Conservation (phyloP, 2,797 vertebrate species). For the Salarias fasciatus region DNA sequence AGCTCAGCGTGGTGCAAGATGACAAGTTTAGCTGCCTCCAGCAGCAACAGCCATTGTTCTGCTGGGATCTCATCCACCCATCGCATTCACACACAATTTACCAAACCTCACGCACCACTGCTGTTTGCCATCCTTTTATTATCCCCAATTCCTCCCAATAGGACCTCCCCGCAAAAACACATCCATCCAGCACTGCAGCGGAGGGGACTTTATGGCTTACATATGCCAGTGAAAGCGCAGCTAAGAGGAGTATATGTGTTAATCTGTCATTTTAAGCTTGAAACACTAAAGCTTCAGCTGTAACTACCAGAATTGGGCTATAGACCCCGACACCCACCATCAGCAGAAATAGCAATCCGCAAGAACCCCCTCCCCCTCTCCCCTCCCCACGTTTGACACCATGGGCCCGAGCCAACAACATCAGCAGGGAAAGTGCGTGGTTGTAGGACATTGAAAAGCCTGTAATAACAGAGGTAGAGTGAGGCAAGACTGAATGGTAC, state of each 20-base stretch:
- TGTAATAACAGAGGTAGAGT: constrained; percentile 85
- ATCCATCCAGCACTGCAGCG: constrained; percentile 20
- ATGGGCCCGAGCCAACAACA: constrained; percentile 76
- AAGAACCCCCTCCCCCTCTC: constrained; percentile 24
- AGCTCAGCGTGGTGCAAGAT: constrained; percentile 50
- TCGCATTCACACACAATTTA: constrained; percentile 53
- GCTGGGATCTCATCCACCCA: constrained; percentile 63
- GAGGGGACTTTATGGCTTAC: constrained; percentile 35
- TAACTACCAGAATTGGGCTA: constrained; percentile 59
- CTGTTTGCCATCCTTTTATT: constrained; percentile 68
- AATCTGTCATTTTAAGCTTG: constrained; percentile 58
- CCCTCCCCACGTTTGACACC: constrained; percentile 60
- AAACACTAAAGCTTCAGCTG: constrained; percentile 56
- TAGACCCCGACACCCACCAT: constrained; percentile 52
- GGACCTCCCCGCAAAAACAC: constrained; percentile 35
- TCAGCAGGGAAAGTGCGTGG: constrained; percentile 80
- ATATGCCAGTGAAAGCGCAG: constrained; percentile 48
- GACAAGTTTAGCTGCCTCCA: constrained; percentile 61
- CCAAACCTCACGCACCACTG: constrained; percentile 58
- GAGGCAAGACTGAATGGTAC: constrained; percentile 74
- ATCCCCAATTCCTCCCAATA: constrained; percentile 18
- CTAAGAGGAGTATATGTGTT: constrained; percentile 56
- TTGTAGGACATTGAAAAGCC: constrained; percentile 78
- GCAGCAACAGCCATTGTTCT: constrained; percentile 68
- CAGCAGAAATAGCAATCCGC: constrained; percentile 59